Base-by-base conservation (phyloP, 2,888 invertebrate species). In the Campoletis raptor region DNA sequence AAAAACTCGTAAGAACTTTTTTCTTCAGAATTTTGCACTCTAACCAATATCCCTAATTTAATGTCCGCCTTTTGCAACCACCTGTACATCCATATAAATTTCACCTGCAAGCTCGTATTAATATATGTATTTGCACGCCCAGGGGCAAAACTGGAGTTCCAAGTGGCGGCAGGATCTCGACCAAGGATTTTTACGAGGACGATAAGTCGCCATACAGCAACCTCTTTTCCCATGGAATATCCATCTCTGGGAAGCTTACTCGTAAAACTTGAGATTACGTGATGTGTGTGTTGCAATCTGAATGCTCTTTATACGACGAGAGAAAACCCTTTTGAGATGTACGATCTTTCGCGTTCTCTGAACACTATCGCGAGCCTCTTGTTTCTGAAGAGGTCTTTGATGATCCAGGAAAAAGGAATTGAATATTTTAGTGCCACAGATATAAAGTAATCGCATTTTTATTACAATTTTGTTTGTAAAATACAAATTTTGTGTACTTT, bases 221-320 rank as follows among this genome's bases (percentile, higher is more conserved):
- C 81, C 73, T 64, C 42, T 74, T 74, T 79, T 57, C 74, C 79
- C 37, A 77, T 70, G 54, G 81, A 81, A 81, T 84, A 86, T 86
- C 84, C 86, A 81, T 69, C 81, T 10, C 37, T n/a, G 73, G 24
- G 40, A 64, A 69, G 74, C 69, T 70, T 66, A 77, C 81, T 86
- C 86, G 86, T 86, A 86, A 86, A 86, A 86, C 86, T 86, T 61
- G 84, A 84, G 84, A 86, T 86, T 86, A 84, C 86, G 84, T 54
- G 81, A 30, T 30, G 69, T 84, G 24, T 45, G 69, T 37, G 54
- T 81, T 77, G 78, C 81, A 78, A 57, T 69, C 78, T 72, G 85
- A 54, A 36, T 37, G 66, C 45, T 30, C n/a, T 37, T 67, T 66
- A 66, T 48, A 48, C 36, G 45, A 77, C 64, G 48, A 45, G 64